Conservation (phyloP, 2,113 vertebrate species). For the Hyla sarda region DNA sequence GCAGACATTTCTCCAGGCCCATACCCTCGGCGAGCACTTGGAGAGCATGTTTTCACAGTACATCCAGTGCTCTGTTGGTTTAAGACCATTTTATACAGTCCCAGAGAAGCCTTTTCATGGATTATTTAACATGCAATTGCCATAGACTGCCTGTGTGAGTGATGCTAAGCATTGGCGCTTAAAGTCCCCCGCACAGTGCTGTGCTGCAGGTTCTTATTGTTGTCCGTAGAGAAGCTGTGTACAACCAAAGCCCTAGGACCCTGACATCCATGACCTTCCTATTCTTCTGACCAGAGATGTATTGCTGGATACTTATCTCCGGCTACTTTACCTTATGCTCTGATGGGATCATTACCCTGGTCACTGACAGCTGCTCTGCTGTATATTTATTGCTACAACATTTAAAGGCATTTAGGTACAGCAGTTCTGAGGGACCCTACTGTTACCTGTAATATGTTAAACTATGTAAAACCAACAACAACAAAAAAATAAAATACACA, state of each 20-base stretch:
- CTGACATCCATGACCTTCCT: neutral
- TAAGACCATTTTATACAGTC: neutral
- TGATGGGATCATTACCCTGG: neutral
- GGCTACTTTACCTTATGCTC: neutral
- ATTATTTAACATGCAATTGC: neutral
- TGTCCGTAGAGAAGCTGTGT: neutral
- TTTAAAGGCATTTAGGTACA: too few species aligned
- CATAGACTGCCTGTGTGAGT: neutral
- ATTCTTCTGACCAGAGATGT: neutral
- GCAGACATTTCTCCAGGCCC: accelerated
- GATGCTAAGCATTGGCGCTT: neutral
- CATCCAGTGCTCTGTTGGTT: neutral
- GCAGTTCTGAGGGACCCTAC: neutral
- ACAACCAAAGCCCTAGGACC: neutral
- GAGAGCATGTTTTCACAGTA: neutral
- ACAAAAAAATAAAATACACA: too few species aligned
- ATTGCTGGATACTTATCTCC: neutral
- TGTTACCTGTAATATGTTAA: neutral
- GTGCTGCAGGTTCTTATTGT: conserved; percentile 4
- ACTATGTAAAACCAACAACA: too few species aligned
- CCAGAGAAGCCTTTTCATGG: neutral
- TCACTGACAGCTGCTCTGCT: neutral
- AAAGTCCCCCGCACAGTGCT: neutral
- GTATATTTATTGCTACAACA: neutral
- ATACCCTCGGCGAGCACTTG: neutral